phyloP scores from a whole-genome alignment of 2,888 invertebrate species.

The Tuta absoluta region DNA sequence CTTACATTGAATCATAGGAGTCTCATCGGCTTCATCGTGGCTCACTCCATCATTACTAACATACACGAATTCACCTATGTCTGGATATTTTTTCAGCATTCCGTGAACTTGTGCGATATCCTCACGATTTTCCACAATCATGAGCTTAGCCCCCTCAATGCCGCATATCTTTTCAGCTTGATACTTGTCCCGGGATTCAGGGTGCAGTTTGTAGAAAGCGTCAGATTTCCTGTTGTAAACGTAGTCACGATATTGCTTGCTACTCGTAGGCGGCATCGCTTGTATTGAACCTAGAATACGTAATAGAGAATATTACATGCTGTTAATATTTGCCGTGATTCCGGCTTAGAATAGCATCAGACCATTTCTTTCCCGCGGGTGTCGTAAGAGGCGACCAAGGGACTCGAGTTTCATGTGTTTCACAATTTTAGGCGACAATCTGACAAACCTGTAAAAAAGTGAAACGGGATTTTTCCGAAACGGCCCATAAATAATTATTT shows the following conservation, averaged over 20 bases:
- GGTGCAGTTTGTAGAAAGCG: conserved; percentile 65
- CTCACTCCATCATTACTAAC: conserved; percentile 47
- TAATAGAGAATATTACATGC: too few relatives aligned
- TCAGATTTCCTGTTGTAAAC: conserved; percentile 52
- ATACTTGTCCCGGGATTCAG: conserved; percentile 38
- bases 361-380: too few relatives aligned
- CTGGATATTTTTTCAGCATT: conserved; percentile 60
- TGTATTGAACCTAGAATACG: not conserved
- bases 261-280: not conserved
- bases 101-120: conserved; percentile 54
- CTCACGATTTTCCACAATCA: conserved; percentile 42
- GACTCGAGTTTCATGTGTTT: too few relatives aligned
- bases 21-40: conserved; percentile 54
- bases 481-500: too few relatives aligned
- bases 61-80: conserved; percentile 51
- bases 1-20: conserved; percentile 45
- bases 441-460: too few relatives aligned
- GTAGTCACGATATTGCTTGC: conserved; percentile 57
- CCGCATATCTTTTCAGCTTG: conserved; percentile 39
- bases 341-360: too few relatives aligned
- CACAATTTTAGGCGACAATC: not conserved
- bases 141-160: conserved; percentile 52
- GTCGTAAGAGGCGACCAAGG: too few relatives aligned
- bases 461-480: too few relatives aligned
- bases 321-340: not conserved